A percentile compares a stretch with the other conserved stretches of the same genome.
Evolutionary conservation across 2,113 vertebrate species (phyloP).

Genomic region (Boulengeromyrus knoepffleri): DNA sequence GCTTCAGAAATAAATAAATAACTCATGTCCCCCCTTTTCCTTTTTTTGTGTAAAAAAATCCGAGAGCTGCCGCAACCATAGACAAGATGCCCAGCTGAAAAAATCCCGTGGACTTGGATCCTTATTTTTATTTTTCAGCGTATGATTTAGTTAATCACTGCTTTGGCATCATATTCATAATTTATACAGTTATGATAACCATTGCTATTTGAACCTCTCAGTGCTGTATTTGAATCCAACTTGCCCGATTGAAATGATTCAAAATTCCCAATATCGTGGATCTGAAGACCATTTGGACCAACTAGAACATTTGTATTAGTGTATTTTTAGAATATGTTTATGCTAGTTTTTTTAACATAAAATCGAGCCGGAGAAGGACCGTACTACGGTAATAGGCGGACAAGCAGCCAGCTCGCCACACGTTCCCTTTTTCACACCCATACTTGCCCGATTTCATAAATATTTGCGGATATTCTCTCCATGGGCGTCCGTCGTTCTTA

Average conservation of each 20-base stretch:
- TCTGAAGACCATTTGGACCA: slow-evolving; percentile 37
- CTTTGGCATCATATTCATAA: slow-evolving; percentile 25
- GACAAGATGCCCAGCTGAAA: slow-evolving; percentile 39
- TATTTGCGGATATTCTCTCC: slow-evolving; percentile 37
- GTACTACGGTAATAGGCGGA: slow-evolving; percentile 34
- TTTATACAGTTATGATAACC: slow-evolving; percentile 34
- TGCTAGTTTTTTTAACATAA: slow-evolving; percentile 41
- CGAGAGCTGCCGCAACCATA: slow-evolving; percentile 10
- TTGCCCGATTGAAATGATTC: slow-evolving; percentile 9
- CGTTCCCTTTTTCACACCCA: slow-evolving; percentile 44
- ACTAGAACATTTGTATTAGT: slow-evolving; percentile 47
- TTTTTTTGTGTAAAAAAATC: slow-evolving; percentile 29
- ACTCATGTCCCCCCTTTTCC: slow-evolving; percentile 32
- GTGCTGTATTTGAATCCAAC: slow-evolving; percentile 28
- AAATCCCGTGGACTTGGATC: slow-evolving; percentile 14
- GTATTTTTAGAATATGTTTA: slow-evolving; percentile 31
- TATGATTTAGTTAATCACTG: slow-evolving; percentile 25
- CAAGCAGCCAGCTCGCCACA: slow-evolving; percentile 37
- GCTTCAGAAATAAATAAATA: slow-evolving; percentile 63
- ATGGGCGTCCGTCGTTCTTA: slow-evolving; percentile 45
- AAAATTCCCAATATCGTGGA: slow-evolving; percentile 19
- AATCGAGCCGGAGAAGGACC: slow-evolving; percentile 36
- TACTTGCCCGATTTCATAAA: slow-evolving; percentile 41
- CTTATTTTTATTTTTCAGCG: slow-evolving; percentile 24
- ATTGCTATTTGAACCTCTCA: slow-evolving; percentile 36